Evolutionary conservation across 2,797 vertebrate species (phyloP).

Genomic region (Syndactyla subalaris): DNA sequence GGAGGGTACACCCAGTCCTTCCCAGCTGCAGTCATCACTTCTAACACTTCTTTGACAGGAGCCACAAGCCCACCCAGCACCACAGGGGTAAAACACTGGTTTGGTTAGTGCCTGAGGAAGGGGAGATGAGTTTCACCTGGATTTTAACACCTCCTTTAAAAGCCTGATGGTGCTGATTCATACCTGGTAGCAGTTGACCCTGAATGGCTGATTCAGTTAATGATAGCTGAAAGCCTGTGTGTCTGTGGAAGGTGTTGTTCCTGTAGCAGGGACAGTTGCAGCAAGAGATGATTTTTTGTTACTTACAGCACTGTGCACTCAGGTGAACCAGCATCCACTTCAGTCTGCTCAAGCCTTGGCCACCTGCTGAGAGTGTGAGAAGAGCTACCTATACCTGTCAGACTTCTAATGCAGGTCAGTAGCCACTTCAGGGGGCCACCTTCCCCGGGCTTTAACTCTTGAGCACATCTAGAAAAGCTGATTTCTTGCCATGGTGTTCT

Average conservation of each 20-base stretch:
- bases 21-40: neutral
- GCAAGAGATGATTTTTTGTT: neutral
- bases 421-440: neutral
- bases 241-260: neutral
- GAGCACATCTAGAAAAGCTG: neutral
- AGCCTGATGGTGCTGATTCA: neutral
- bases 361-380: neutral
- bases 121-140: neutral
- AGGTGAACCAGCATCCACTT: neutral
- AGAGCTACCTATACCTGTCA: neutral
- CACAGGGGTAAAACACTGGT: neutral
- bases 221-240: neutral
- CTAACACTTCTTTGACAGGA: neutral
- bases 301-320: neutral
- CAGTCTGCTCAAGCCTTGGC: neutral
- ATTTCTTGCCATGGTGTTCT: neutral
- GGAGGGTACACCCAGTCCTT: neutral
- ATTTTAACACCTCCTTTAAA: neutral
- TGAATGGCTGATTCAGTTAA: neutral
- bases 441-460: slow-evolving; percentile 8
- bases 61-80: neutral
- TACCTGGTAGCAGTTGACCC: neutral
- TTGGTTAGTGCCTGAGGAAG: neutral
- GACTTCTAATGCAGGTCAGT: slow-evolving; percentile 28
- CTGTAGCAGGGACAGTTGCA: neutral